Evolutionary conservation across 2,113 vertebrate species (phyloP).

Genomic region (Laterallus jamaicensis): DNA sequence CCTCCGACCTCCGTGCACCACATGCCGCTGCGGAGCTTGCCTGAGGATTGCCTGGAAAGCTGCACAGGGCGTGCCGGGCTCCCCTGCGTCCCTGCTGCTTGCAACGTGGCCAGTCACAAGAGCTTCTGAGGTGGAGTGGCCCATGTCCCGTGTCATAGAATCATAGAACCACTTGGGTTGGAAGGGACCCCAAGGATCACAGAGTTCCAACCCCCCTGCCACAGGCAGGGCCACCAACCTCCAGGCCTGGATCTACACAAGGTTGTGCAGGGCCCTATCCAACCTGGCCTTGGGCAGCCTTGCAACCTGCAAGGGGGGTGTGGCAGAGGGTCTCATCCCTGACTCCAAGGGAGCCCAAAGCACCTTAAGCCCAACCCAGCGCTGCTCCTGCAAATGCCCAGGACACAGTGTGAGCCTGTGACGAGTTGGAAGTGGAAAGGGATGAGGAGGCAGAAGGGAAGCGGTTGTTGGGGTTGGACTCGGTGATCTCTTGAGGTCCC

Average conservation of each 20-base stretch:
- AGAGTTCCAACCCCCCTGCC: no score
- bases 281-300: no score
- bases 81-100: background rate
- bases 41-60: background rate
- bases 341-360: background rate
- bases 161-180: no score
- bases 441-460: background rate
- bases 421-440: background rate
- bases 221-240: no score
- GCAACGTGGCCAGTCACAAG: background rate
- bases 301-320: no score
- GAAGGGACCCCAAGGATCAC: no score
- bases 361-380: background rate
- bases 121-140: background rate
- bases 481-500: no score
- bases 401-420: background rate
- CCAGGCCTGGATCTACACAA: no score
- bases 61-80: rapidly evolving
- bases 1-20: background rate
- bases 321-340: background rate
- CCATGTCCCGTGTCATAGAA: background rate
- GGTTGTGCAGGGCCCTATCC: no score
- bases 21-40: background rate
- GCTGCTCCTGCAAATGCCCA: background rate
- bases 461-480: background rate